Conservation (phyloP, 2,113 vertebrate genomes). For the Cygnus buccinator region DNA sequence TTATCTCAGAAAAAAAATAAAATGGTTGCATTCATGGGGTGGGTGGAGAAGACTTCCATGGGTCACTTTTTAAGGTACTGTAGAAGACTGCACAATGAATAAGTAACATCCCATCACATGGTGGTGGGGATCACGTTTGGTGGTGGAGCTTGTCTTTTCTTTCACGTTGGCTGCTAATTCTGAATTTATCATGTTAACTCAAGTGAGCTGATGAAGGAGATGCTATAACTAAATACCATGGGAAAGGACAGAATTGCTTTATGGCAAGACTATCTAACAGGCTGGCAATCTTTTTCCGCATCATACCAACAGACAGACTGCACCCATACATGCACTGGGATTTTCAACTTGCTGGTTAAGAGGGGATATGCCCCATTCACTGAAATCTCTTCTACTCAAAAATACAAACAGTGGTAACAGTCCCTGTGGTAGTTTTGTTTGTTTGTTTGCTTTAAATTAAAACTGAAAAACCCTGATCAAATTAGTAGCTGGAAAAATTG, state of each 20-base stretch:
- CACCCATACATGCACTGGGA: accelerated
- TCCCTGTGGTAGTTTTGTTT: background rate
- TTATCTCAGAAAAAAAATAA: background rate
- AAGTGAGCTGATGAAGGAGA: background rate
- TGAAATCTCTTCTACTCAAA: background rate
- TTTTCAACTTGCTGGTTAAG: background rate
- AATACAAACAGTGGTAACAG: background rate
- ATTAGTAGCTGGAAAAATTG: background rate
- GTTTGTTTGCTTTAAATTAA: background rate
- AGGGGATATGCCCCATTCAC: accelerated
- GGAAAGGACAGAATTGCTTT: background rate
- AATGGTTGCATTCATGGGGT: too few species aligned
- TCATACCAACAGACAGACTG: background rate
- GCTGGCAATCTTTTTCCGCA: background rate
- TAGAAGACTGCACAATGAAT: background rate
- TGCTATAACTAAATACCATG: background rate
- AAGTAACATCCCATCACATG: background rate
- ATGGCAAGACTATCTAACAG: background rate
- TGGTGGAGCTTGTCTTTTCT: background rate
- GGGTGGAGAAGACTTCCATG: background rate
- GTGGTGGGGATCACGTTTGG: background rate
- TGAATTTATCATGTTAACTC: background rate
- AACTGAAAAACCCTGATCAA: background rate
- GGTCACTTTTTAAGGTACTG: background rate
- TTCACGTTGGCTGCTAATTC: background rate